Base-by-base conservation (phyloP, 1,140 invertebrate species). In the Bombus fervidus region DNA sequence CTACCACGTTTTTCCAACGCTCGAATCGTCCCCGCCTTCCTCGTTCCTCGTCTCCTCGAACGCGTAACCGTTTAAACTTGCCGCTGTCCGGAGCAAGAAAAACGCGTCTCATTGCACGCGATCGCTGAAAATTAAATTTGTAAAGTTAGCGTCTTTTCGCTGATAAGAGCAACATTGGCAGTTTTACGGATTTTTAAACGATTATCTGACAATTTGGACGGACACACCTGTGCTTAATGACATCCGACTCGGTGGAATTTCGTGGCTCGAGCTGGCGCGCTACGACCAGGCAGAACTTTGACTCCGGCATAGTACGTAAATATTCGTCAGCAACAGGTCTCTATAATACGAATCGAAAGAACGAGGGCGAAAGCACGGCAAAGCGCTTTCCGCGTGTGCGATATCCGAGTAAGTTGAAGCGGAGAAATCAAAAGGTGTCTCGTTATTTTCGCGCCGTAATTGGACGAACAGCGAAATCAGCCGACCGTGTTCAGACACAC, bases 291-390 rank as follows among this genome's bases (percentile, higher is more conserved):
- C 69, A 22, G 74, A 78, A 57, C 62, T 25, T 41, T 34, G 81
- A 39, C 43, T 77, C 34, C 47, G 9, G n/a, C 71, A 5, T 34
- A 12, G 25, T 31, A 76, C 81, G 81, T 85, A 81, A 80, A 85
- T 83, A 83, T 86, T 71, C 73, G 57, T 71, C 81, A 73, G 85
- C 85, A 86, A 86, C 81, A 84, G 85, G 85, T 86, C 22, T 34
- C 75, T 74, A 57, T 73, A 71, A 81, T 41, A 47, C 39, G 73
- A 81, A 72, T 59, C 39, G 82, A 77, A 85, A 87, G 64, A 64
- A 75, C 81, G 68, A 71, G 43, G 53, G 57, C 9, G 43, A 66
- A 64, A 73, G 57, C 53, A 72, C 39, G 47, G 22, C 6, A 28
- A 57, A 71, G 18, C 41, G 68, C 10, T 39, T 37, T 80, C 9